A percentile compares a stretch with the other conserved stretches of the same genome.
Evolutionary conservation across 2,797 vertebrate species (phyloP).

Genomic region (Rhyacichthys aspro): DNA sequence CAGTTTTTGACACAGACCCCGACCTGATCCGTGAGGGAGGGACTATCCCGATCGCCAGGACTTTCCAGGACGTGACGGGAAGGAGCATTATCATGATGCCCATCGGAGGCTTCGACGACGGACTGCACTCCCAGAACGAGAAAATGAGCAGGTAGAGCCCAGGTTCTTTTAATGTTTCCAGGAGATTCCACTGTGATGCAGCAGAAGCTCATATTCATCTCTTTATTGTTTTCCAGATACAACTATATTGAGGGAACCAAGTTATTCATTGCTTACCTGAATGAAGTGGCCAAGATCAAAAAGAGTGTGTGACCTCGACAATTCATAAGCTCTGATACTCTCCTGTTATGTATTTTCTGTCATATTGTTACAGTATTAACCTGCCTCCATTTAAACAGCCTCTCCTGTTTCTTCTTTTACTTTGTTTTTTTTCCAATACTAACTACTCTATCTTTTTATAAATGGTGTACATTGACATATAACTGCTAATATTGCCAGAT

Average conservation of each 20-base stretch:
- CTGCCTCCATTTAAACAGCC: no score
- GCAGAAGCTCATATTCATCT: no score
- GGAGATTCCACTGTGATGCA: background rate
- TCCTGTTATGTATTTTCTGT: background rate
- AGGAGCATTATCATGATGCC: slow-evolving; percentile 92
- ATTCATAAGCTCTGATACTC: background rate
- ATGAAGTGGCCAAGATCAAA: slow-evolving; percentile 77
- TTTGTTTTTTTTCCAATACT: no score
- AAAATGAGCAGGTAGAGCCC: slow-evolving; percentile 89
- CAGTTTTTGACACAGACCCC: slow-evolving; percentile 87
- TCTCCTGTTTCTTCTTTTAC: no score
- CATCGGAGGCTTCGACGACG: slow-evolving; percentile 89
- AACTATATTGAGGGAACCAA: slow-evolving; percentile 93
- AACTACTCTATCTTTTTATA: no score
- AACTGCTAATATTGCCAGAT: no score
- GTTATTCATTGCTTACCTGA: slow-evolving; percentile 83
- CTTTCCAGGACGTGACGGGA: slow-evolving; percentile 82
- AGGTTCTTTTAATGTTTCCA: no score
- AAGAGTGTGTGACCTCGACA: slow-evolving; percentile 44
- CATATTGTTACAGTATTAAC: no score
- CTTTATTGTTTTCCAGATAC: slow-evolving; percentile 70
- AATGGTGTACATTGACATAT: no score
- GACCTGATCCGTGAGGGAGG: slow-evolving; percentile 92
- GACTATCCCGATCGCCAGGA: slow-evolving; percentile 88
- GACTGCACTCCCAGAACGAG: slow-evolving; percentile 92